Evolutionary conservation across 92 coral and sea anemone genomes (phyloP).

Genomic region (Bergia sp.): DNA sequence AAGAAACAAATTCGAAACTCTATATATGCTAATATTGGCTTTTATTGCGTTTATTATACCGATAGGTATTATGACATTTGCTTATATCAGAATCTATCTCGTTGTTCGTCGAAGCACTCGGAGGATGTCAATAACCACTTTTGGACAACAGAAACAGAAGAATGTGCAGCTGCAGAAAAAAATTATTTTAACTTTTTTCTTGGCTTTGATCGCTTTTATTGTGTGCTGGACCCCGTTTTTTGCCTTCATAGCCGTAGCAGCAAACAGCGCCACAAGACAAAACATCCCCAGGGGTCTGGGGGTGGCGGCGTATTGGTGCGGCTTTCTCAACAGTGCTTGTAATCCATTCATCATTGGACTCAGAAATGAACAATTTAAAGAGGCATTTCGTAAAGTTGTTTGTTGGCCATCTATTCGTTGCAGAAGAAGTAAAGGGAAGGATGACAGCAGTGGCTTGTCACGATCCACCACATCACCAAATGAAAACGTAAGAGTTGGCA

Average conservation of each 20-base stretch:
- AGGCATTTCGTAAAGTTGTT: slow-evolving; percentile 56
- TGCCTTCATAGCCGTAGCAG: slow-evolving; percentile 75
- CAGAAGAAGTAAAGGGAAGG: background rate
- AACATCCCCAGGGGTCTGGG: slow-evolving; percentile 82
- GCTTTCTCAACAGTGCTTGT: slow-evolving; percentile 78
- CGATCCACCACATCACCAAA: background rate
- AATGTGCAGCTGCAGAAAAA: slow-evolving; percentile 58
- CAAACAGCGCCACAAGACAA: slow-evolving; percentile 55
- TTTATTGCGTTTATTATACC: slow-evolving; percentile 72
- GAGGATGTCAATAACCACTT: slow-evolving; percentile 67
- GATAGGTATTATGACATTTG: slow-evolving; percentile 67
- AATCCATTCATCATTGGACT: slow-evolving; percentile 89
- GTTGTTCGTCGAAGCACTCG: slow-evolving; percentile 70
- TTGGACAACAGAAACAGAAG: slow-evolving; percentile 52
- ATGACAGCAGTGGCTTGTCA: background rate
- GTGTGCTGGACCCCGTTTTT: slow-evolving; percentile 86
- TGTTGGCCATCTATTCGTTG: slow-evolving; percentile 57
- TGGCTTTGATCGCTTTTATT: slow-evolving; percentile 78
- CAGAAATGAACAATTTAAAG: slow-evolving; percentile 70
- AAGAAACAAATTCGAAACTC: slow-evolving; percentile 53
- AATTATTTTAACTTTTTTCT: slow-evolving; percentile 74
- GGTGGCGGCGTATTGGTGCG: slow-evolving; percentile 84
- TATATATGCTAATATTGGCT: slow-evolving; percentile 72
- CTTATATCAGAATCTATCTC: slow-evolving; percentile 62
- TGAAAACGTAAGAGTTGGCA: background rate